A percentile compares a stretch with the other conserved stretches of the same genome.
Conservation (phyloP, 2,797 vertebrate genomes). For the Fundulus diaphanus region DNA sequence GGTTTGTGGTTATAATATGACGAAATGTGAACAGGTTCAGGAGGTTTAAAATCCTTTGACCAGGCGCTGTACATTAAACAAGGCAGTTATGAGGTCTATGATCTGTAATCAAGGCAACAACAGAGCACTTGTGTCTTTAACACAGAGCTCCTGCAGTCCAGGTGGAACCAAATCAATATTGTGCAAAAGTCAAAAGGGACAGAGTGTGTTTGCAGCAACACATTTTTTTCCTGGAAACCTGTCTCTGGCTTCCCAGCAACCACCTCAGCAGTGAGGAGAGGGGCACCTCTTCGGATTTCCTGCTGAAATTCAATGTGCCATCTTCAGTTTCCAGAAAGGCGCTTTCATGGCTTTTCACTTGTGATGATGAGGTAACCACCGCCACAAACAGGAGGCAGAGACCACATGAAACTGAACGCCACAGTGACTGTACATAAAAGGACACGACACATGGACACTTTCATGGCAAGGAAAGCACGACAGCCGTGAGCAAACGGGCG, state of each 20-base stretch:
- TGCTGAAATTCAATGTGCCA: conserved; percentile 82
- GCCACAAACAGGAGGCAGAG: conserved; percentile 72
- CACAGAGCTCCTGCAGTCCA: conserved; percentile 49
- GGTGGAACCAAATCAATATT: conserved; percentile 70
- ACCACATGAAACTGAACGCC: conserved; percentile 70
- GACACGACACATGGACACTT: conserved; percentile 20
- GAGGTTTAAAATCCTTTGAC: background rate
- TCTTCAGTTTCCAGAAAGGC: conserved; percentile 80
- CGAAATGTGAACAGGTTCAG: background rate
- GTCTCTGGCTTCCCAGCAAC: conserved; percentile 76
- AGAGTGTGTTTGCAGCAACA: conserved; percentile 70
- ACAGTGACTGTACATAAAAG: conserved; percentile 42
- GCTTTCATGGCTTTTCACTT: conserved; percentile 69
- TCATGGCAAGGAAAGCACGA: conserved; percentile 12
- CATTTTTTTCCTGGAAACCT: conserved; percentile 80
- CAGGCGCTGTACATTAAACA: conserved; percentile 31
- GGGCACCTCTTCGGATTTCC: conserved; percentile 78
- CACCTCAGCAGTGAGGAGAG: conserved; percentile 66
- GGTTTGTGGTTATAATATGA: background rate
- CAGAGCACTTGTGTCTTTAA: conserved; percentile 36
- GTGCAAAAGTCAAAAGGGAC: conserved; percentile 66
- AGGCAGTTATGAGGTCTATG: conserved; percentile 43
- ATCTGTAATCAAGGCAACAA: conserved; percentile 60
- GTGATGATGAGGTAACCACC: conserved; percentile 69
- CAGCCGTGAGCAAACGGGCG: conserved; percentile 24